A percentile compares a stretch with the other conserved stretches of the same genome.
phyloP scores from a whole-genome alignment of 2,888 invertebrate species.

The Plagodis pulveraria region DNA sequence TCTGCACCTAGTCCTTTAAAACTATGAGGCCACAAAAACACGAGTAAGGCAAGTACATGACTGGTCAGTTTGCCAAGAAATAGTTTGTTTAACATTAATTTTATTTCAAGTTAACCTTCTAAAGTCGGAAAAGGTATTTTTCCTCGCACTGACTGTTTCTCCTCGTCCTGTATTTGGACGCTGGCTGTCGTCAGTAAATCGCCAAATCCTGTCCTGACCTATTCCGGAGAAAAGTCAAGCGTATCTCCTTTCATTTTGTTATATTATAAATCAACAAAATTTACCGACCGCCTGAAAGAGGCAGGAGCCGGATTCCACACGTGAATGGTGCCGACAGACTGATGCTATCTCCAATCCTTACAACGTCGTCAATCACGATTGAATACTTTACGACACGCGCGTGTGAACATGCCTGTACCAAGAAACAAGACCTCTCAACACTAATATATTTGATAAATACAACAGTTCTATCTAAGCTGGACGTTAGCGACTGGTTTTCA shows the following conservation, averaged over 20 bases:
- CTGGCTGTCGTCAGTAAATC: slow-evolving; percentile 15
- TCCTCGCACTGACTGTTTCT: slow-evolving; percentile 14
- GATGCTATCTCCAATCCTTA: slow-evolving; percentile 58
- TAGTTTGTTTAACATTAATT: too few relatives aligned
- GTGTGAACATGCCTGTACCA: slow-evolving; percentile 41
- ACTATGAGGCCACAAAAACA: too few relatives aligned
- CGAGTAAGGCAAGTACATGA: too few relatives aligned
- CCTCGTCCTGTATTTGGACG: slow-evolving; percentile 12
- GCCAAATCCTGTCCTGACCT: slow-evolving; percentile 23
- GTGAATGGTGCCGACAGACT: slow-evolving; percentile 63
- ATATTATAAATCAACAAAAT: slow-evolving; percentile 28
- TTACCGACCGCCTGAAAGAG: slow-evolving; percentile 26
- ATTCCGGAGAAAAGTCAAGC: slow-evolving; percentile 32
- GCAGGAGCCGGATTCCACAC: slow-evolving; percentile 28
- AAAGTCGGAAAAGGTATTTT: slow-evolving; percentile 20
- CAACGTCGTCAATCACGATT: slow-evolving; percentile 56
- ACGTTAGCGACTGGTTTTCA: background rate
- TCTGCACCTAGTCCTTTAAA: too few relatives aligned
- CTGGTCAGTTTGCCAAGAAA: too few relatives aligned
- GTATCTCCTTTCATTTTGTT: slow-evolving; percentile 17
- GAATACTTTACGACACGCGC: slow-evolving; percentile 13
- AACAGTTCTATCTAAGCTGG: slow-evolving; percentile 8
- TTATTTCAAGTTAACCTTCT: slow-evolving; percentile 4
- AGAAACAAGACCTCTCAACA: slow-evolving; percentile 15
- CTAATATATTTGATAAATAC: background rate